Evolutionary conservation across 2,888 invertebrate genomes (phyloP), one percentile per base, ranked within the genome.

Genomic region (Adela reaumurella): DNA sequence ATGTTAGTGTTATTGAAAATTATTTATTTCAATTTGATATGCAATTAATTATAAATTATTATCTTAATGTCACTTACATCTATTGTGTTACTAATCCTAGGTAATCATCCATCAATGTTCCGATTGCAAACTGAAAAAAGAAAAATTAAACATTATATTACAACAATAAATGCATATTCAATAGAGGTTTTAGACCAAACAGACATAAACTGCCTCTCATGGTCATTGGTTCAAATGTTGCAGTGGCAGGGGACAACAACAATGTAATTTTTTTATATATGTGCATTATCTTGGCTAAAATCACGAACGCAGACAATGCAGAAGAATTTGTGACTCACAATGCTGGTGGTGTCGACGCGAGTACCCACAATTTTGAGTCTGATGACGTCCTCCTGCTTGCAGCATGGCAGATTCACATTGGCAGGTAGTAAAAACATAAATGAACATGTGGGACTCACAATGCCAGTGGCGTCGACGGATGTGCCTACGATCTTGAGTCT

Each of bases 21-120:
- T 35, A 35, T 35, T 35, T 35, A 35, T 35, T 35, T 35, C n/a
- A 35, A 3, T 35, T 35, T n/a, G n/a, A n/a, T n/a, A n/a, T n/a
- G n/a, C n/a, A n/a, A n/a, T n/a, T n/a, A n/a, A n/a, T n/a, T n/a
- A n/a, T n/a, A 35, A 35, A 3, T 35, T 46, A 24, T 18, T 43
- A 1, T 8, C 11, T 17, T 46, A 28, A 19, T 44, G 51, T 55
- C 49, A 55, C 56, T 67, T 55, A 49, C n/a, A 55, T 57, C 67
- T 61, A 78, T 56, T 78, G 78, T 53, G 78, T 77, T 52, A 85
- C 86, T 62, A 88, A 74, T 60, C 98, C 98, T 62, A 99, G 78
- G 68, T 93, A 99, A 77, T 99, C 98, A 63, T 99, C 98, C 98
- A 99, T 99, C 48, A 99, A 80, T 1, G 98, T 97, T 54, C 98